These are phyloP conservation scores for Anthoscopus minutus DNA, from an alignment of 2,113 vertebrate species.

Conservation along the genomic window DNA sequence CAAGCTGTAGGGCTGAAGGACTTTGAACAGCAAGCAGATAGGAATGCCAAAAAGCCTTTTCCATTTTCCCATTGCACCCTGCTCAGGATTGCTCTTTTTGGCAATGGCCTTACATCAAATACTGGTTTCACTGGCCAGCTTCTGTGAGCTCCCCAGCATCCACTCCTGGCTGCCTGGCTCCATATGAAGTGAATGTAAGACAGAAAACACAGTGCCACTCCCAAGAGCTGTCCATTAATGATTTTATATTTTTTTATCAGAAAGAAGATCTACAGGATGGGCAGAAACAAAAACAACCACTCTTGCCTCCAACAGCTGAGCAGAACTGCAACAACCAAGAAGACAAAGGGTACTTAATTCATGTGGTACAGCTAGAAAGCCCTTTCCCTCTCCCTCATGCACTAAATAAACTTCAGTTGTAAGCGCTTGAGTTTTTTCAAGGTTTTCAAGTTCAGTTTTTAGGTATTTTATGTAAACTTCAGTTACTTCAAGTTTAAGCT, in stretches of 20 bases:
- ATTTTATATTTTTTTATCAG: neutral
- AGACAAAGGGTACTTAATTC: fast-evolving
- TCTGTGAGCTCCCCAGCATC: neutral
- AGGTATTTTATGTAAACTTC: neutral
- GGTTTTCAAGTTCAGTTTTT: neutral
- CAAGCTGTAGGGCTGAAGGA: neutral
- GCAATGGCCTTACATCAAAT: neutral
- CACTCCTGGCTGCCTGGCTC: neutral
- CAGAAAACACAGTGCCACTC: neutral
- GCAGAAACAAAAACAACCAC: neutral
- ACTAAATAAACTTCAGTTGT: neutral
- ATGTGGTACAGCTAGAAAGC: neutral
- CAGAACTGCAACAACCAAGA: neutral
- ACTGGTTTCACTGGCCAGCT: neutral
- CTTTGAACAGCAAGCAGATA: fast-evolving
- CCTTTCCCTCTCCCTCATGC: neutral
- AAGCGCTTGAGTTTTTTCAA: neutral
- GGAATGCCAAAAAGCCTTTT: neutral
- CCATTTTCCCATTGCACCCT: neutral
- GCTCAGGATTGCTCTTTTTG: neutral
- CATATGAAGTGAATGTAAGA: fast-evolving
- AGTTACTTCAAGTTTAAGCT: neutral
- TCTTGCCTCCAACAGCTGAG: neutral
- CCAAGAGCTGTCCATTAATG: neutral
- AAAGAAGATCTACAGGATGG: neutral